These are phyloP conservation scores for Sepiola atlantica DNA, from an alignment of 2,888 invertebrate genomes.

Conservation along the genomic window DNA sequence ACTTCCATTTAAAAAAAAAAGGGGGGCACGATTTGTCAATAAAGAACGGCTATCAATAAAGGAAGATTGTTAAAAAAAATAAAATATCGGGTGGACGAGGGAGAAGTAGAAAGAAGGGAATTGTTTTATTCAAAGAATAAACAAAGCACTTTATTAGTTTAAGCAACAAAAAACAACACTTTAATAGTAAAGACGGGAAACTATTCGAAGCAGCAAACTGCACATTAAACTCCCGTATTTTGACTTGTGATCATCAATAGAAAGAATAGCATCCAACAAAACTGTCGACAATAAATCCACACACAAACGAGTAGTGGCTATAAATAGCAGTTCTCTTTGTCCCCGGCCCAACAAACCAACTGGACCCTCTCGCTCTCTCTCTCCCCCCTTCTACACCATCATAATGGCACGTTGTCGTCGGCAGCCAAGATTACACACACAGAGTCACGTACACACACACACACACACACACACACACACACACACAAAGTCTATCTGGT, in stretches of 20 bases:
- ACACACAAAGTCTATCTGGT: constrained; percentile 32
- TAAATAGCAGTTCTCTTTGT: constrained; percentile 47
- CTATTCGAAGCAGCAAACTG: background rate
- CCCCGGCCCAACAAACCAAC: constrained; percentile 43
- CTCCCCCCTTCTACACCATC: constrained; percentile 32
- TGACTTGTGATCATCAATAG: background rate
- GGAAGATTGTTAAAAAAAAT: background rate
- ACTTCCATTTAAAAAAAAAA: background rate
- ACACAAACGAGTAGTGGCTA: constrained; percentile 37
- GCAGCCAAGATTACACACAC: constrained; percentile 24
- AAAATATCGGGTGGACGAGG: background rate
- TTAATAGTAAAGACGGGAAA: background rate
- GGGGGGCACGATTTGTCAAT: background rate
- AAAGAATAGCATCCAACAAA: background rate
- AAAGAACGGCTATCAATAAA: background rate
- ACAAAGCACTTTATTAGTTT: constrained; percentile 22
- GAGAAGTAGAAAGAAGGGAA: background rate
- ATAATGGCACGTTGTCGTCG: constrained; percentile 38
- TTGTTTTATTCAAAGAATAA: constrained; percentile 12
- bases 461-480: constrained; percentile 43
- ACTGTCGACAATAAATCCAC: constrained; percentile 9
- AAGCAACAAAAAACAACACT: background rate
- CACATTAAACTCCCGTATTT: background rate
- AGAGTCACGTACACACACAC: constrained; percentile 34
- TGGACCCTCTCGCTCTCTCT: constrained; percentile 45